A percentile compares a stretch with the other conserved stretches of the same genome.
Evolutionary conservation across 2,888 invertebrate genomes (phyloP).

Genomic region (Drosophila borealis): DNA sequence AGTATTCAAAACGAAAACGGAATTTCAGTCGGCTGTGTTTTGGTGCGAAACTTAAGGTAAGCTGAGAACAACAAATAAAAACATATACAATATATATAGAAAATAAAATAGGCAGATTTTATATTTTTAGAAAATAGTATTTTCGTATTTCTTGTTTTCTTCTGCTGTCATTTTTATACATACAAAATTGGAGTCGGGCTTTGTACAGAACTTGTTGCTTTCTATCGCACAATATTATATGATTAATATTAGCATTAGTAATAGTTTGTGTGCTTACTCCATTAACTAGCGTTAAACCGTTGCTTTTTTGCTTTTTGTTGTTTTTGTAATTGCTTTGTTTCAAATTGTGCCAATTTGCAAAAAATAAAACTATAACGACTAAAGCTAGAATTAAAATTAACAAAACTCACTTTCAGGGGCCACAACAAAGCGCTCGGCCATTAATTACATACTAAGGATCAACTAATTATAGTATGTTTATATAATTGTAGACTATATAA

Average conservation of each 20-base stretch:
- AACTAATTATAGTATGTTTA: constrained; percentile 54
- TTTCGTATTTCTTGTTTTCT: constrained; percentile 57
- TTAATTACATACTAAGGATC: constrained; percentile 64
- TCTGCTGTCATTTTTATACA: constrained; percentile 65
- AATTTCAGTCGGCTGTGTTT: constrained; percentile 29
- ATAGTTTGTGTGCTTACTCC: constrained; percentile 68
- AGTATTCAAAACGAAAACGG: constrained; percentile 15
- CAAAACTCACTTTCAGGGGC: constrained; percentile 58
- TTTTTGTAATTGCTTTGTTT: constrained; percentile 49
- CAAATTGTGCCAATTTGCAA: constrained; percentile 60
- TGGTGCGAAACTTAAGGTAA: constrained; percentile 13
- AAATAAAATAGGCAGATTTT: constrained; percentile 51
- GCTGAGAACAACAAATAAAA: constrained; percentile 9
- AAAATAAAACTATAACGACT: constrained; percentile 72
- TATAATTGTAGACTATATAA: constrained; percentile 45
- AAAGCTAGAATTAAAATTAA: constrained; percentile 67
- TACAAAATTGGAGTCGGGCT: constrained; percentile 77
- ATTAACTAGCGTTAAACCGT: constrained; percentile 64
- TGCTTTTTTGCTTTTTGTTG: constrained; percentile 23
- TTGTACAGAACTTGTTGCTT: constrained; percentile 69
- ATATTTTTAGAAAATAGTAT: constrained; percentile 77
- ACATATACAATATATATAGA: constrained; percentile 11
- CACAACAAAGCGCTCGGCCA: constrained; percentile 13
- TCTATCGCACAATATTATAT: constrained; percentile 50
- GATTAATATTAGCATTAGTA: constrained; percentile 60